Evolutionary conservation across 1,140 invertebrate species (phyloP).

Genomic region (Panagrolaimus sp.): DNA sequence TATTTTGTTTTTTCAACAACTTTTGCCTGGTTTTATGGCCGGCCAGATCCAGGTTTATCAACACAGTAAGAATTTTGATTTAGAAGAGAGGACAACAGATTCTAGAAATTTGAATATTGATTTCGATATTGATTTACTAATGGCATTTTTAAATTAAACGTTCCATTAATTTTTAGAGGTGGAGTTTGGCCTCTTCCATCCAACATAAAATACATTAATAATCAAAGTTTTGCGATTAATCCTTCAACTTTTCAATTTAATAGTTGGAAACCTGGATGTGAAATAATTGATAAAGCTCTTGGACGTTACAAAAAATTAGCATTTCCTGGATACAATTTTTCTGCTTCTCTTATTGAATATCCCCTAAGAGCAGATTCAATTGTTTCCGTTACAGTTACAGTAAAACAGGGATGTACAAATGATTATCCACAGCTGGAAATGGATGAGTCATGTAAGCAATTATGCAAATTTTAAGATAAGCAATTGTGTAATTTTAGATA

Average conservation of each 20-base stretch:
- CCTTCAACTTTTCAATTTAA: neutral
- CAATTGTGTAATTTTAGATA: neutral
- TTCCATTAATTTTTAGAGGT: neutral
- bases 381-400: neutral
- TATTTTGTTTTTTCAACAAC: neutral
- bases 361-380: neutral
- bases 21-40: slow-evolving; percentile 4
- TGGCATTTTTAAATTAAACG: too few relatives aligned
- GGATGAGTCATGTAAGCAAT: slow-evolving; percentile 6
- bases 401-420: neutral
- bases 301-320: neutral
- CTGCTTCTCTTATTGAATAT: neutral
- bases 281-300: slow-evolving; percentile 9
- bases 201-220: neutral
- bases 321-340: neutral
- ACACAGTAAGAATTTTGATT: neutral
- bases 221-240: neutral
- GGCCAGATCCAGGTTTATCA: neutral
- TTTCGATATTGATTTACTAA: too few relatives aligned
- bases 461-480: neutral
- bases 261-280: neutral
- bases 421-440: slow-evolving; percentile 1
- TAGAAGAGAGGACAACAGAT: neutral
- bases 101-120: neutral
- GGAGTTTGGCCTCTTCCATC: slow-evolving; percentile 9